These are phyloP conservation scores for Pseudoips prasinana DNA, from an alignment of 2,888 invertebrate species.

Conservation along the genomic window DNA sequence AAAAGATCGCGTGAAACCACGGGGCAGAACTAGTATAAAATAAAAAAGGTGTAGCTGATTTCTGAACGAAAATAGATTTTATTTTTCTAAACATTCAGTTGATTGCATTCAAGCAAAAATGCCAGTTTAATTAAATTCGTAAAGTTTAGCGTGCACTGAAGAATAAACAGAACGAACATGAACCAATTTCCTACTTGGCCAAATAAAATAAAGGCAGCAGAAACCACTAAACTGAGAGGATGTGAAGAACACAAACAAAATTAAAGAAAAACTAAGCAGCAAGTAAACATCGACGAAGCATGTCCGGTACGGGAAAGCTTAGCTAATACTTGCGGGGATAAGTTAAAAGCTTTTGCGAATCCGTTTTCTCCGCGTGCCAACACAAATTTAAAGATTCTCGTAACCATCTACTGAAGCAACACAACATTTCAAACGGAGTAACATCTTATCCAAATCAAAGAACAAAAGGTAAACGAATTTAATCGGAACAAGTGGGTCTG, in stretches of 20 bases:
- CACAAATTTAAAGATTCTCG: no score
- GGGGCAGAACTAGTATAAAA: no score
- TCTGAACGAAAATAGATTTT: no score
- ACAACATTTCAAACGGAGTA: no score
- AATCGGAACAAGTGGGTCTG: no score
- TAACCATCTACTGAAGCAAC: no score
- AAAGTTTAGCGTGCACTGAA: constrained; percentile 14
- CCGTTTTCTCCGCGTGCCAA: constrained; percentile 16
- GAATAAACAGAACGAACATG: constrained; percentile 34
- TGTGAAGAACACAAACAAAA: constrained; percentile 45
- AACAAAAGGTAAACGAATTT: no score
- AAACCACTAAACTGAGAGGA: constrained; percentile 33
- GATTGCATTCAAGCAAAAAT: neutral
- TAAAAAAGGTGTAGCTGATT: no score
- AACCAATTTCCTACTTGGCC: constrained; percentile 18
- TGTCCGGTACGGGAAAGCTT: constrained; percentile 31
- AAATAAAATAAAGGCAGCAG: constrained; percentile 33
- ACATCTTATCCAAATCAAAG: no score
- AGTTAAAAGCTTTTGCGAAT: constrained; percentile 24
- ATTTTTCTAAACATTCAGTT: no score
- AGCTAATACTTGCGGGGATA: constrained; percentile 35
- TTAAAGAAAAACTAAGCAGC: constrained; percentile 49
- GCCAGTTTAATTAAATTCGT: constrained; percentile 24
- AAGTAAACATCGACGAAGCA: constrained; percentile 38
- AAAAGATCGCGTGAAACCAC: no score